Base-by-base conservation (phyloP, 1,140 invertebrate species). In the Drosophila azteca region DNA sequence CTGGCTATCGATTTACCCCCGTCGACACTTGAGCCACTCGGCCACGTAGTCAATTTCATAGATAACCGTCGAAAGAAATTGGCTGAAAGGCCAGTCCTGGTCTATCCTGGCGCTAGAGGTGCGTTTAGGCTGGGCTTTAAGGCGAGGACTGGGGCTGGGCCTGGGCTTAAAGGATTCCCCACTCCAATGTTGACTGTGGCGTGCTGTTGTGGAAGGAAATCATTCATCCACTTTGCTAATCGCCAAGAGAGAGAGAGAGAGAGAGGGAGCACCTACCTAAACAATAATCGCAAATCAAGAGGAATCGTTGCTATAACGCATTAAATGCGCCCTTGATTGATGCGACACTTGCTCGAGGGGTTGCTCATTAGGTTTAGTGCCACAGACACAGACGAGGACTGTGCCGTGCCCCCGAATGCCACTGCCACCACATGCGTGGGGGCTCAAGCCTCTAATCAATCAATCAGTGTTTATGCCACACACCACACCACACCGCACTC, bases 251-350 rank as follows among this genome's bases (percentile, higher is more conserved):
- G 41, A 60, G 63, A 53, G 17, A 20, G 17, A 20, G 1, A 1
- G 17, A 20, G 17, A 20, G 17, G 24, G 4, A 3, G 17, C 17
- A 54, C 46, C 70, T 76, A 88, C 76, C 72, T 68, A 77, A 83
- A 88, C 83, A 88, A 88, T 88, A 88, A 88, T 88, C 79, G 79
- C 84, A 83, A 83, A 68, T 88, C 79, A 83, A 79, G 83, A 83
- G 79, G 79, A 85, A 87, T 79, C 75, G 75, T 63, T 87, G 70
- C 66, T 60, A 83, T 88, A 79, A 79, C 68, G 76, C 71, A 81
- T 70, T 83, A 88, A 88, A 88, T 88, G 79, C 84, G 83, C 77
- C 66, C 85, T 88, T 88, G 83, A 88, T 88, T 88, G 83, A 88
- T 88, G 83, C 83, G 83, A 88, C 83, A 88, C 83, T 83, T 77